Evolutionary conservation across 2,888 invertebrate genomes (phyloP), one percentile per base, ranked within the genome.

Genomic region (Rotaria magnacalcarata): DNA sequence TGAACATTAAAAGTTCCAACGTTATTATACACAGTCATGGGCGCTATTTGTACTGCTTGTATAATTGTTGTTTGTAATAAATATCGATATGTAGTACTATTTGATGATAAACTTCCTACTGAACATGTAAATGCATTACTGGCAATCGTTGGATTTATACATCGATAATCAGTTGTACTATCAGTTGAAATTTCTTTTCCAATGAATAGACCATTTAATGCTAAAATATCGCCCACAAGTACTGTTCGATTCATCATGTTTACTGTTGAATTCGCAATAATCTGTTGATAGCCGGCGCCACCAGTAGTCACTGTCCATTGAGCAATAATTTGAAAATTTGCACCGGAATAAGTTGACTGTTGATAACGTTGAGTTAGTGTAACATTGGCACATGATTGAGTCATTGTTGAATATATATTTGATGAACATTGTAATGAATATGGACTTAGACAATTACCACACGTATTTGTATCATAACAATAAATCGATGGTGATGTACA

Each of bases 401-500:
- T 47, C n/a, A 47, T 21, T 21, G 80, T 47, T 24, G 80, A 80
- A 47, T 80, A 80, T 11, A n/a, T 34, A 80, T 47, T n/a, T 24
- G 43, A 19, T n/a, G 47, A 0, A 80, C 80, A 80, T 80, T 80
- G 80, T n/a, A 80, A 47, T 2, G 47, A n/a, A 43, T 47, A 47
- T 10, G 80, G 24, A 47, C 24, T n/a, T 21, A 19, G 1, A 47
- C 80, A 80, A 47, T 3, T 80, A n/a, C 80, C 80, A 80, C 80
- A 80, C 21, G 43, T 80, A 80, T 80, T 80, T 21, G n/a, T n/a
- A 80, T 80, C 80, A 47, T 80, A 80, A 80, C 80, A 80, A 80
- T 80, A 80, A 0, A n/a, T 47, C 11, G 2, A 7, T 47, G 47
- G 24, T 47, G 47, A 10, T 47, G 3, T 14, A 47, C 80, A 80